phyloP scores from a whole-genome alignment of 2,113 vertebrate species.

The Trichechus manatus region DNA sequence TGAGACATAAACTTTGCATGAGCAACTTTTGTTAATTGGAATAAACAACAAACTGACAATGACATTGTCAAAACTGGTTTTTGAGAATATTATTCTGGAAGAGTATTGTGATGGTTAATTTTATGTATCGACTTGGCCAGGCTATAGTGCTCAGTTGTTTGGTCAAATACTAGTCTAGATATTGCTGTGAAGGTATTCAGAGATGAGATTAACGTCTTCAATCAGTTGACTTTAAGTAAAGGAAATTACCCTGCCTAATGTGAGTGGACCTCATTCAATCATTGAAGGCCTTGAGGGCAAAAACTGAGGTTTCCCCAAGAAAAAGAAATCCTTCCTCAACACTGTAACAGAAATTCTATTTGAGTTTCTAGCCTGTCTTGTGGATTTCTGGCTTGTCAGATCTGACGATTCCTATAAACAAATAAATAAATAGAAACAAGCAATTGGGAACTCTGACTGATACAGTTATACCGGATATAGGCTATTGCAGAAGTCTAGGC shows the following conservation, averaged over 20 bases:
- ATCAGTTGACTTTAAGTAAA: background rate
- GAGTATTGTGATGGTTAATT: background rate
- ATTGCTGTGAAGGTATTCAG: background rate
- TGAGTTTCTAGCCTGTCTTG: background rate
- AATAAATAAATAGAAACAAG: background rate
- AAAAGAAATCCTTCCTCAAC: background rate
- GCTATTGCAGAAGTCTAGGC: background rate
- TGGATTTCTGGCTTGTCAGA: background rate
- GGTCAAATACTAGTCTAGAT: background rate
- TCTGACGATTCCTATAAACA: background rate
- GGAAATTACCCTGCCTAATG: background rate
- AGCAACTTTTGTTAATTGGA: background rate
- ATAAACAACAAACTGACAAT: background rate
- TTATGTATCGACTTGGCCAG: background rate
- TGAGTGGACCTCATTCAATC: background rate
- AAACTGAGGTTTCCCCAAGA: background rate
- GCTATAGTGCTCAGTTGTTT: background rate
- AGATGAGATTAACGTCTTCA: background rate
- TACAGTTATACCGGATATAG: background rate
- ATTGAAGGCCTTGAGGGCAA: background rate
- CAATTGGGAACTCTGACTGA: background rate
- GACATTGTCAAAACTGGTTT: background rate
- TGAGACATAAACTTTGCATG: background rate
- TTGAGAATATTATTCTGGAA: background rate
- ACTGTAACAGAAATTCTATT: background rate